phyloP scores from a whole-genome alignment of 2,113 vertebrate species.

The Sebastes fasciatus region DNA sequence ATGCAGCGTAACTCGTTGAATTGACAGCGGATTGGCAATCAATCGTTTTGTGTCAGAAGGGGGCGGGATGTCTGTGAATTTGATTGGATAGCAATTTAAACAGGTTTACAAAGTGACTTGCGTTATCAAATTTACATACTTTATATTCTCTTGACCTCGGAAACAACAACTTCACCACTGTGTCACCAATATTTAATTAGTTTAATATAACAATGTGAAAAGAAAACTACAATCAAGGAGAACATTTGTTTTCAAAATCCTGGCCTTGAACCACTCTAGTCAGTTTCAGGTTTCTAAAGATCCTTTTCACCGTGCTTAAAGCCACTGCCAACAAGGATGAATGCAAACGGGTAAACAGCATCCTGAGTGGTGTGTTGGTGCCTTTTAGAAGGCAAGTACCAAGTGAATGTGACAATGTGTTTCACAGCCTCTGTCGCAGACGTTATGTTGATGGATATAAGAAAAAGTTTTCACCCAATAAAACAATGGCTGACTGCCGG shows the following conservation, averaged over 20 bases:
- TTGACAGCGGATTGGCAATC: no score
- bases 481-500: background rate
- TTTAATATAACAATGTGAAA: background rate
- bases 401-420: background rate
- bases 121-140: no score
- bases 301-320: background rate
- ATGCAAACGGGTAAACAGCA: background rate
- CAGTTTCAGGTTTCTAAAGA: background rate
- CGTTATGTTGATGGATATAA: background rate
- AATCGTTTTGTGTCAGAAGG: no score
- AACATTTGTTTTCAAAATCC: background rate
- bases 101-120: no score
- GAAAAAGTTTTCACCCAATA: background rate
- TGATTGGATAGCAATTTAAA: no score
- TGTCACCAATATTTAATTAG: background rate
- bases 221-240: background rate
- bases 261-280: background rate
- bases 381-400: background rate
- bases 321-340: background rate
- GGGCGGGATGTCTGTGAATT: no score
- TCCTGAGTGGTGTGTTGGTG: background rate
- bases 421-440: background rate
- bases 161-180: no score
- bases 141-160: no score
- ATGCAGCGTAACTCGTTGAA: no score